Evolutionary conservation across 2,888 invertebrate genomes (phyloP).

Genomic region (Pogonocherus hispidulus): DNA sequence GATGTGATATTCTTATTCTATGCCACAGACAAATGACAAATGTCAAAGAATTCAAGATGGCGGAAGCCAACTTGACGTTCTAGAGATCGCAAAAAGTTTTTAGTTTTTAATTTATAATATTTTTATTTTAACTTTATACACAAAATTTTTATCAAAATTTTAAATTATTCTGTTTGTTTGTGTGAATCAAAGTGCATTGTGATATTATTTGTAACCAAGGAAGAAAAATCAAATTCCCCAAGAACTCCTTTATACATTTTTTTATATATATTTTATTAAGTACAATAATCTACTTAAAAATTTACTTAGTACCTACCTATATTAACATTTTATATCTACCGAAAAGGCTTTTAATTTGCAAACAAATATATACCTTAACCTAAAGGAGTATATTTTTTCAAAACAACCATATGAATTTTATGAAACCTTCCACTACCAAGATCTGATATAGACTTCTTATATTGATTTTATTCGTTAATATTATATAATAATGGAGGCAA

Average conservation of each 20-base stretch:
- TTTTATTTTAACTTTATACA: conserved; percentile 47
- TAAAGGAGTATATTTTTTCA: background rate
- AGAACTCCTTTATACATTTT: conserved; percentile 23
- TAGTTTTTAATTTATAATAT: conserved; percentile 50
- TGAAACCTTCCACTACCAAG: background rate
- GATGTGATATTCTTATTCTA: conserved; percentile 17
- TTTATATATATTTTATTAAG: conserved; percentile 16
- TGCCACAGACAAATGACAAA: background rate
- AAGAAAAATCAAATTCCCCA: conserved; percentile 17
- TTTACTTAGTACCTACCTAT: conserved; percentile 12
- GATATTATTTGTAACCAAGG: conserved; percentile 29
- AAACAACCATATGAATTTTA: conserved; percentile 27
- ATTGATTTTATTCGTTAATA: conserved; percentile 18
- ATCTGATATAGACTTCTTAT: conserved; percentile 12
- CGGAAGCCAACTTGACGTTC: conserved; percentile 66
- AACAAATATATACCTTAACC: background rate
- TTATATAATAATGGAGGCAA: conserved; percentile 81
- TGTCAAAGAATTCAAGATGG: conserved; percentile 64
- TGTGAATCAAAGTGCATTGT: conserved; percentile 29
- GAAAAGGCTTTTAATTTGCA: background rate
- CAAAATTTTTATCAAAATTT: conserved; percentile 43
- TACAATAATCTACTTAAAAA: conserved; percentile 18
- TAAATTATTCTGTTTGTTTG: conserved; percentile 31
- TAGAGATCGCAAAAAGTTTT: conserved; percentile 57
- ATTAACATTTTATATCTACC: background rate